Evolutionary conservation across 2,888 invertebrate genomes (phyloP).

Genomic region (Cybosia mesomella): DNA sequence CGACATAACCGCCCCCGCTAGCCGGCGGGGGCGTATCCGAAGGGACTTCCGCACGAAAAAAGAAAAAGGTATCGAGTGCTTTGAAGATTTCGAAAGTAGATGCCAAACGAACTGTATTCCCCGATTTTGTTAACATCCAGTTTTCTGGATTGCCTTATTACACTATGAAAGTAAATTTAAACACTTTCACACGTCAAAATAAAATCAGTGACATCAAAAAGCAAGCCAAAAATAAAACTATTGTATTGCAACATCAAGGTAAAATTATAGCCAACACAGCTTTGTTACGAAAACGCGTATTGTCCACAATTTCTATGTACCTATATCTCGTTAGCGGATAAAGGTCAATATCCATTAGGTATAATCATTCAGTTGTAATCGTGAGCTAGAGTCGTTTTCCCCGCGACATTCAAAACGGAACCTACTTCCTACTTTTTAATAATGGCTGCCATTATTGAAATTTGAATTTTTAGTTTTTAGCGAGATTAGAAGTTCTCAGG

Average conservation of each 20-base stretch:
- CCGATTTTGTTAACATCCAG: no score
- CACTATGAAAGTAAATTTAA: no score
- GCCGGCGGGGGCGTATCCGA: no score
- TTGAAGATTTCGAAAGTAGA: no score
- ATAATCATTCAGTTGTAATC: conserved; percentile 72
- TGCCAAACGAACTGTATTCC: no score
- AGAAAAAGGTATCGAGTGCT: no score
- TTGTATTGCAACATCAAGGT: no score
- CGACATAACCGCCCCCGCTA: no score
- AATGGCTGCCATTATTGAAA: conserved; percentile 31
- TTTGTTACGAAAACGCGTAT: conserved; percentile 38
- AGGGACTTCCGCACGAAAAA: no score
- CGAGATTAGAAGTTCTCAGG: neutral
- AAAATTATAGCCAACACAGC: neutral
- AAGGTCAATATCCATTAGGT: conserved; percentile 63
- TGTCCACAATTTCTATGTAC: conserved; percentile 33
- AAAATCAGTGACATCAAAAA: neutral
- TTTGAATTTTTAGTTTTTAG: neutral
- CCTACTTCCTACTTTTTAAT: conserved; percentile 69
- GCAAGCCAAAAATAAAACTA: neutral
- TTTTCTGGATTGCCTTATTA: no score
- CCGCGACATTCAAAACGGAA: conserved; percentile 74
- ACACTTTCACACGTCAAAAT: neutral
- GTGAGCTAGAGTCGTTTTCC: conserved; percentile 78
- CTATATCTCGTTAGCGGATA: conserved; percentile 44